Evolutionary conservation across 2,888 invertebrate genomes (phyloP).

Genomic region (Scaptomyza reducta): DNA sequence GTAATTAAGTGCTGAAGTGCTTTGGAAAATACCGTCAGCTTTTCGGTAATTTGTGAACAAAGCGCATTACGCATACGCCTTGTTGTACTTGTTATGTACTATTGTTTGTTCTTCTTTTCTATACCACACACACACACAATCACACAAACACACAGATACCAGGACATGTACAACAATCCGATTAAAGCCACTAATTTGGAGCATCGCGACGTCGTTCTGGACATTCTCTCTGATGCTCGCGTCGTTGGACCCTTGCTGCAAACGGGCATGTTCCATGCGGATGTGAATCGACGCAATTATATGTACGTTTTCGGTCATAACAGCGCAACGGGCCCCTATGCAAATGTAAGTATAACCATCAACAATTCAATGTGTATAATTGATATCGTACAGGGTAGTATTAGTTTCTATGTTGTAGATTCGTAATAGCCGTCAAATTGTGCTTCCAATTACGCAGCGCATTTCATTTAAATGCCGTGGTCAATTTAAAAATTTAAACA

Average conservation of each 20-base stretch:
- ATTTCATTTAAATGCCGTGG: slow-evolving; percentile 59
- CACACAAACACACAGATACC: slow-evolving; percentile 84
- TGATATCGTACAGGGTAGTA: not conserved
- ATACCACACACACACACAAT: slow-evolving; percentile 4
- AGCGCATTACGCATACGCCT: slow-evolving; percentile 53
- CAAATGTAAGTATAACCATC: slow-evolving; percentile 87
- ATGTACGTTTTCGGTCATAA: slow-evolving; percentile 96
- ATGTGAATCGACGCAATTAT: slow-evolving; percentile 90
- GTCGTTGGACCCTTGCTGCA: slow-evolving; percentile 92
- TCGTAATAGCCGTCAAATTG: slow-evolving; percentile 36
- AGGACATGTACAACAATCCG: slow-evolving; percentile 86
- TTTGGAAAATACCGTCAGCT: slow-evolving; percentile 23
- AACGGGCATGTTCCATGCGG: slow-evolving; percentile 90
- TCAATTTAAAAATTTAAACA: slow-evolving; percentile 38
- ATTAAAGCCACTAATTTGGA: slow-evolving; percentile 85
- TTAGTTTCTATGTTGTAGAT: slow-evolving; percentile 6
- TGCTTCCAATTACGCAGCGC: slow-evolving; percentile 49
- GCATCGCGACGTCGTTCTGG: slow-evolving; percentile 92
- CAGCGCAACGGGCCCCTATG: slow-evolving; percentile 91
- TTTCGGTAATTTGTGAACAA: slow-evolving; percentile 37
- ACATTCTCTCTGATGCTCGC: slow-evolving; percentile 94
- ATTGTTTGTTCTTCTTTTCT: slow-evolving; percentile 2
- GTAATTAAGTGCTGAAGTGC: slow-evolving; percentile 48
- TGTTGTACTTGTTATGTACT: slow-evolving; percentile 26
- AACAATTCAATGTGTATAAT: slow-evolving; percentile 7